Conservation (phyloP, 2,888 invertebrate species). For the Lysandra bellargus region DNA sequence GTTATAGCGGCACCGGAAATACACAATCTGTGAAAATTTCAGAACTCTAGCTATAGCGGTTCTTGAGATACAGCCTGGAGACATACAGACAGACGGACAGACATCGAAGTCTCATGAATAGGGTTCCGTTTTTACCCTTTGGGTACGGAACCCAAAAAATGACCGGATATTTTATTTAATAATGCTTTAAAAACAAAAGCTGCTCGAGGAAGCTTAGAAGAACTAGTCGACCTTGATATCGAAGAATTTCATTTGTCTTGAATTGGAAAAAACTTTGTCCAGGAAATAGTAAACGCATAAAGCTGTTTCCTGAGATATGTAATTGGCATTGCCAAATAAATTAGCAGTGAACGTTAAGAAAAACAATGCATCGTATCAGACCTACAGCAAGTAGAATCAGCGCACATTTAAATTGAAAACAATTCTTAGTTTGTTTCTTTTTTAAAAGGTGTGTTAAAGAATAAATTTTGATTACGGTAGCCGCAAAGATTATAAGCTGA, state of each 20-base stretch:
- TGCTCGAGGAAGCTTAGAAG: constrained; percentile 11
- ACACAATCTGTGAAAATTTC: too few species aligned
- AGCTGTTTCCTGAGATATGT: constrained; percentile 13
- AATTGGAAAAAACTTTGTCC: constrained; percentile 13
- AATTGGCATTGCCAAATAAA: background rate
- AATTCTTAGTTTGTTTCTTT: too few species aligned
- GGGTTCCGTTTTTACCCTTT: too few species aligned
- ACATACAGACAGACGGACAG: too few species aligned
- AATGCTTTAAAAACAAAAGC: background rate
- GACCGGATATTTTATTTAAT: background rate
- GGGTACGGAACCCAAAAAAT: background rate
- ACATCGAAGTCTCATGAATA: too few species aligned
- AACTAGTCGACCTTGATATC: background rate
- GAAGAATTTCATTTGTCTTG: constrained; percentile 12
- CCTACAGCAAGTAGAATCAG: background rate
- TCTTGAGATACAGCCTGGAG: too few species aligned
- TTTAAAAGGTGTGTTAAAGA: too few species aligned
- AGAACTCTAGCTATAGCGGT: too few species aligned
- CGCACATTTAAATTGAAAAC: too few species aligned
- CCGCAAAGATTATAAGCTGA: too few species aligned
- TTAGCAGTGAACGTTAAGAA: background rate
- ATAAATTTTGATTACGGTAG: too few species aligned
- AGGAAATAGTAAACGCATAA: constrained; percentile 13
- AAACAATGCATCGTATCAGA: background rate
- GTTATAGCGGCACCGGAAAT: too few species aligned